phyloP scores from a whole-genome alignment of 1,140 invertebrate species.

The Drosophila trapezifrons region DNA sequence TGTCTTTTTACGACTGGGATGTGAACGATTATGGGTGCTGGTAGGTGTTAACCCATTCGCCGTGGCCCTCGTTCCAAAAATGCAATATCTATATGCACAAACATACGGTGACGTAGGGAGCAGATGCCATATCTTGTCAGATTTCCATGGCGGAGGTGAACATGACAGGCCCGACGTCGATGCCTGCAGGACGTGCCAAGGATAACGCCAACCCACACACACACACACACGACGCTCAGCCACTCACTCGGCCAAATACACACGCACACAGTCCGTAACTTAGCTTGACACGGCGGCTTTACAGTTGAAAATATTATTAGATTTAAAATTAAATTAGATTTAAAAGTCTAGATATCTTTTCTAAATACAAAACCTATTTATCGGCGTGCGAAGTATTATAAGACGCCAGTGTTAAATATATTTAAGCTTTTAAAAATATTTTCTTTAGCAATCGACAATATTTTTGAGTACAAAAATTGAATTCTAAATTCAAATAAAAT shows the following conservation, averaged over 20 bases:
- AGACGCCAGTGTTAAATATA: neutral
- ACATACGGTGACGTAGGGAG: constrained; percentile 29
- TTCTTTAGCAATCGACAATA: neutral
- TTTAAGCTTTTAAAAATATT: neutral
- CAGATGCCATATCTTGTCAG: constrained; percentile 75
- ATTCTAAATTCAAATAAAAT: neutral
- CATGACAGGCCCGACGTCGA: constrained; percentile 52
- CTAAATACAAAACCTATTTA: too few species aligned
- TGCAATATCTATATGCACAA: constrained; percentile 58
- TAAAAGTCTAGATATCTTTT: neutral
- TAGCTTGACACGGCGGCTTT: constrained; percentile 5
- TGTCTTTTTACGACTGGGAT: constrained; percentile 60
- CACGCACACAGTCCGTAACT: constrained; percentile 4
- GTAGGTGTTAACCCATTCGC: constrained; percentile 19
- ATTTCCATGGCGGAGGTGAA: constrained; percentile 64
- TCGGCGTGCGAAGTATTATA: too few species aligned
- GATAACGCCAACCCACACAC: constrained; percentile 59
- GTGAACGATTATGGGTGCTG: constrained; percentile 66
- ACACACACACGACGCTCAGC: constrained; percentile 13
- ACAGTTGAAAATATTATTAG: neutral
- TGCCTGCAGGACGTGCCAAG: constrained; percentile 73
- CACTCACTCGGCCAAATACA: neutral
- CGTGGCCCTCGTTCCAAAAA: constrained; percentile 8
- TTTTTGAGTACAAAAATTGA: neutral
- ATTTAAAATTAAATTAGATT: neutral